Evolutionary conservation across 2,797 vertebrate genomes (phyloP), one percentile per base, ranked within the genome.

Genomic region (Leptodactylus fallax): DNA sequence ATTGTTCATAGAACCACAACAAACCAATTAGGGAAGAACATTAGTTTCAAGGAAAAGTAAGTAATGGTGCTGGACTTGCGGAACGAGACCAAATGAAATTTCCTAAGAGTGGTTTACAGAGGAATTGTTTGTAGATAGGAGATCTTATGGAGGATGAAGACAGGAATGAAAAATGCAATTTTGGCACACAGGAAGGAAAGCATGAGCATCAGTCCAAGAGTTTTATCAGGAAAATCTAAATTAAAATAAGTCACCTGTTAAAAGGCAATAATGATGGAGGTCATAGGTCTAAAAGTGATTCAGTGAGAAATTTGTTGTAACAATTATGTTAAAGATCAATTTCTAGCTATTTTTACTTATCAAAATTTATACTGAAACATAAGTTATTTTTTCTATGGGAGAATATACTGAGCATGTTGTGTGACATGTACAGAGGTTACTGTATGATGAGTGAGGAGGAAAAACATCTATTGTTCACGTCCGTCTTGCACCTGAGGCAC

Each of bases 11-110:
- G 47, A 79, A 60, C 19, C 60, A 72, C 25, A 83, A 58, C 58
- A 78, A 47, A 69, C 49, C 74, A 78, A 60, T 78, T 63, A 76
- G 71, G 23, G 16, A 77, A 14, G 51, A 84, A 82, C 74, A 87
- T 79, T 55, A 53, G 10, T 53, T 65, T 61, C 36, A 47, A 60
- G 47, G n/a, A 81, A 81, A n/a, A 63, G 58, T 19, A 45, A 81
- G 51, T 27, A 23, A 27, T 79, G 60, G 27, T n/a, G 69, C 69
- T 47, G 58, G 36, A 49, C 27, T 49, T 47, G 79, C 63, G 55
- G 16, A 63, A 27, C 8, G 79, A 81, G 36, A 63, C 79, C 19
- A 63, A 61, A 81, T 63, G 10, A 47, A 63, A 49, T 81, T 81
- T 81, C 56, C 25, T 58, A 27, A 61, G 36, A 80, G 2, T 19